Base-by-base conservation (phyloP, 2,888 invertebrate genomes). In the Drosophila austrosaltans region DNA sequence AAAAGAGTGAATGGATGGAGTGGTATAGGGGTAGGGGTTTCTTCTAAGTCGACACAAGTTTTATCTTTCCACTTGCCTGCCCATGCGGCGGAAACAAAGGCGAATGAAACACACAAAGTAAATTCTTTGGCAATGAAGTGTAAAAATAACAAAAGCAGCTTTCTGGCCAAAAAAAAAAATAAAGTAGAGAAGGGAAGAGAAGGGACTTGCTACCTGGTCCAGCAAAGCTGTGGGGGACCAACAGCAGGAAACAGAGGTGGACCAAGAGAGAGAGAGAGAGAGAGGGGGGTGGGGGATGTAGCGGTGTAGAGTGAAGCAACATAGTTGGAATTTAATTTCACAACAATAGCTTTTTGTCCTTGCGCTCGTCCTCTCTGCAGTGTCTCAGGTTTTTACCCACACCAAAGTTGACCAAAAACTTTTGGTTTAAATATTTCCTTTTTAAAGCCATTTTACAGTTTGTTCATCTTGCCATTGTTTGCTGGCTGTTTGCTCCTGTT, bases 71-170 rank as follows among this genome's bases (percentile, higher is more conserved):
- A 88, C 88, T 86, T 85, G 84, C 65, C 88, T 71, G 73, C 69
- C 69, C 73, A 77, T 82, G 77, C 72, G 85, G 77, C 82, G 82
- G 80, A 83, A 85, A 82, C 82, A 85, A 83, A 82, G 81, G 66
- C 73, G 78, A 82, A 85, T 48, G 48, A 25, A 48, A 42, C 48
- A 48, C 48, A 48, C 83, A 85, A 83, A 87, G 83, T 83, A 85
- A 87, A 88, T 85, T 86, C 87, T 77, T 81, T 77, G 80, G 88
- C 85, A 85, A 85, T 88, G 85, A 85, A 85, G 85, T 85, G 87
- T 88, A 85, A 85, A 84, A 84, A 84, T 83, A 84, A 84, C 83
- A 87, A 84, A 87, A 84, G 87, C 87, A 78, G 72, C 69, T 80
- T 68, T 72, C 72, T 72, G 66, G 66, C 71, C 36, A 42, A 10